Base-by-base conservation (phyloP, 30 jellyfish, hydroid and myxozoan genomes). In the Turritopsis rubra region DNA sequence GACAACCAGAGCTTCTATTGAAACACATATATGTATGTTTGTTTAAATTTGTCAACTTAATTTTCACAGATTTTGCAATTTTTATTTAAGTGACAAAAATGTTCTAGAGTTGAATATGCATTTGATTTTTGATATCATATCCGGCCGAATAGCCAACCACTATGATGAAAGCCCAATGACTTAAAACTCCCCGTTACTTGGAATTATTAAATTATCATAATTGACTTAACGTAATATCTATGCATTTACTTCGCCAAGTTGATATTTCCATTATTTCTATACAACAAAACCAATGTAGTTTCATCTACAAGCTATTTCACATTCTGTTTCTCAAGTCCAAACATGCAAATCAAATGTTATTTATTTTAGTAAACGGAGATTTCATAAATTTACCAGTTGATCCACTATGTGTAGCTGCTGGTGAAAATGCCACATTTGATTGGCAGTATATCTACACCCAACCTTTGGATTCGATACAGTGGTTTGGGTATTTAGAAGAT, bases 391-490 rank as follows among this genome's bases (percentile, higher is more conserved):
- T 16, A 9, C 82, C 82, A 8, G 71, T 24, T 52, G 65, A 26
- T 74, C 82, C 82, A 7, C n/a, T 74, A 21, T 74, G 82, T 29
- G 52, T 22, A 0, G 60, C 60, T 23, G 65, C 23, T 26, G 82
- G 82, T 16, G 13, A 16, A n/a, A n/a, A 26, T 74, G 41, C 41
- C 21, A n/a, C 24, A 20, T 74, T 74, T 29, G 82, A 74, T 29
- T 74, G 82, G 82, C 82, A 74, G 41, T 74, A 74, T 52, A 24
- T 52, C n/a, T 74, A 74, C 71, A 74, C 82, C 41, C 82, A 74
- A 74, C 82, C 82, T 8, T 9, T 24, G 26, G 82, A 74, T 13
- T 26, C 24, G 19, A 74, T 74, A 0, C 26, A 24, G 41, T 74
- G 82, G 82, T 28, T n/a, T n/a, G 18, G 65, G 41, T 29, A 74